phyloP scores from a whole-genome alignment of 2,797 vertebrate genomes.

The Melanotaenia maccullochi region DNA sequence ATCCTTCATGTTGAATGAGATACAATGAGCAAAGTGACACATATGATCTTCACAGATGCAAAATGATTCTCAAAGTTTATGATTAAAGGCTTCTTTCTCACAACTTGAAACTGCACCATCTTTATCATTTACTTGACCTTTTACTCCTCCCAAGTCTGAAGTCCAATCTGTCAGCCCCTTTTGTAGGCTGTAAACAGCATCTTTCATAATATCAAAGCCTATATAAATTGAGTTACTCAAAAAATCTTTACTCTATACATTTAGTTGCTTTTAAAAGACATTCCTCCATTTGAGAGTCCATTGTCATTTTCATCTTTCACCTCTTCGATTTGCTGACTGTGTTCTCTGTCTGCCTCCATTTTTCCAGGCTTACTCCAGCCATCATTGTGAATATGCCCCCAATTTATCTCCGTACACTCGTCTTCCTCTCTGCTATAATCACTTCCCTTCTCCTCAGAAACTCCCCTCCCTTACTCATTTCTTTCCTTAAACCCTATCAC shows the following conservation, averaged over 20 bases:
- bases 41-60: neutral
- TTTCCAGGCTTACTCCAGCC: constrained; percentile 46
- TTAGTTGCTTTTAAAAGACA: constrained; percentile 20
- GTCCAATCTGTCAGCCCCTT: neutral
- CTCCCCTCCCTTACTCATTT: constrained; percentile 40
- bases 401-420: constrained; percentile 31
- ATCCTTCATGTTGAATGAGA: neutral
- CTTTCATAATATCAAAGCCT: neutral
- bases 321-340: constrained; percentile 28
- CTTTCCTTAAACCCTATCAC: constrained; percentile 58
- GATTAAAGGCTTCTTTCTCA: constrained; percentile 4
- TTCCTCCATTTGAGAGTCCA: neutral
- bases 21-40: neutral
- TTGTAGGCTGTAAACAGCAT: neutral
- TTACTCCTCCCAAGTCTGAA: neutral
- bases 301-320: constrained; percentile 22
- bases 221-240: constrained; percentile 15
- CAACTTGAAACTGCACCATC: neutral
- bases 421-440: constrained; percentile 40
- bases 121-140: neutral
- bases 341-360: constrained; percentile 30
- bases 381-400: constrained; percentile 60
- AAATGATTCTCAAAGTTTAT: neutral
- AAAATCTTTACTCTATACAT: constrained; percentile 3
- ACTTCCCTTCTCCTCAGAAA: constrained; percentile 27